Evolutionary conservation across 2,888 invertebrate species (phyloP).

Genomic region (Conistra vaccinii): DNA sequence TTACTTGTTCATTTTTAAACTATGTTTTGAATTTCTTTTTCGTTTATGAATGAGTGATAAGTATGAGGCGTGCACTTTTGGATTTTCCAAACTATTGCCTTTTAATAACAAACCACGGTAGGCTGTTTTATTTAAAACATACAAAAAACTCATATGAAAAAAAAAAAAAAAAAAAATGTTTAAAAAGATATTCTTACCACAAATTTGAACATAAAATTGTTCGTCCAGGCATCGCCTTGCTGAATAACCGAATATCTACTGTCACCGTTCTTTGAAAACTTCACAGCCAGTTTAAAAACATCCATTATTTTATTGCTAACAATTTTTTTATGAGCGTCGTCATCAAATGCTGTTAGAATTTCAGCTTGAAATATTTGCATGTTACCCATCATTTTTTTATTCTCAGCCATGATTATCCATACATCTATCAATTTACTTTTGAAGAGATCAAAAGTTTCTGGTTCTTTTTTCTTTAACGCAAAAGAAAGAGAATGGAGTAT

Average conservation of each 20-base stretch:
- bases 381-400: background rate
- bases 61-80: no score
- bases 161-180: no score
- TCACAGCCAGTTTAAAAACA: conserved; percentile 14
- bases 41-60: no score
- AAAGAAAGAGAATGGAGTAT: conserved; percentile 76
- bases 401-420: background rate
- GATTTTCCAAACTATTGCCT: no score
- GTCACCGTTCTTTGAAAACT: conserved; percentile 49
- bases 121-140: no score
- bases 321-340: conserved; percentile 62
- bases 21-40: no score
- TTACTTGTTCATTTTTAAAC: no score
- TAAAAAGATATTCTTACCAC: conserved; percentile 53
- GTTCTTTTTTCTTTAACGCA: conserved; percentile 72
- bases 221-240: conserved; percentile 79
- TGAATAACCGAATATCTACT: conserved; percentile 71
- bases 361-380: conserved; percentile 11
- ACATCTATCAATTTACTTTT: no score
- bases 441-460: conserved; percentile 63
- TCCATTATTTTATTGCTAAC: conserved; percentile 60
- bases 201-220: conserved; percentile 51
- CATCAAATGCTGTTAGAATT: conserved; percentile 51
- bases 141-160: no score
- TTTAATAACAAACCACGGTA: no score